Evolutionary conservation across 2,888 invertebrate species (phyloP), one percentile per base, ranked within the genome.

Genomic region (Philhelius pedissequus): DNA sequence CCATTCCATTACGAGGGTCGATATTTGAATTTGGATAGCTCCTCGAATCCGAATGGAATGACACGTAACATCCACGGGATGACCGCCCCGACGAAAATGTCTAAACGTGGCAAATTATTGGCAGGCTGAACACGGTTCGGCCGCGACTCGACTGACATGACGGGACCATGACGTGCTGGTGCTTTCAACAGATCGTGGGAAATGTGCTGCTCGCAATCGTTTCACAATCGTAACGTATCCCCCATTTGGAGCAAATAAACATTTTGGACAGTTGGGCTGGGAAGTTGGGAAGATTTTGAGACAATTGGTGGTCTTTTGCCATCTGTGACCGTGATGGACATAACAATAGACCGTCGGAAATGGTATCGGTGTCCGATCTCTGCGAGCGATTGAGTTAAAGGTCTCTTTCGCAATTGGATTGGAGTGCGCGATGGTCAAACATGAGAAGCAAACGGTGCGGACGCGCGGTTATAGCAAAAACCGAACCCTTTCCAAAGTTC

Each of bases 281-380:
- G 79, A 74, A 78, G 66, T 58, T 60, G 77, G 60, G 50, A 48
- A 48, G 74, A 50, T 83, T 82, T 78, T 78, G 78, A 78, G 58
- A 74, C 79, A 66, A 83, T 79, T 79, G 68, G 60, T 52, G 73
- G 60, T 60, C 52, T 71, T 73, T 71, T 27, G 81, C 86, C 80
- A 81, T 81, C 81, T 86, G 81, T 86, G 86, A 86, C 81, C 81
- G 81, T 86, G 86, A 86, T 86, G 86, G 86, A 86, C 81, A 74
- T 38, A 76, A 86, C 86, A 86, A 86, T 86, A 71, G 40, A 56
- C 50, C 73, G 58, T 69, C 80, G 81, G 79, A 73, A 76, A 81
- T 81, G 40, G 56, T 77, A 86, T 81, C 81, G 73, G 74, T 45
- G 64, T 30, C 66, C 84, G 84, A 79, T 83, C 79, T 74, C 64